Evolutionary conservation across 2,888 invertebrate species (phyloP), one percentile per base, ranked within the genome.

Genomic region (Microchrysa polita): DNA sequence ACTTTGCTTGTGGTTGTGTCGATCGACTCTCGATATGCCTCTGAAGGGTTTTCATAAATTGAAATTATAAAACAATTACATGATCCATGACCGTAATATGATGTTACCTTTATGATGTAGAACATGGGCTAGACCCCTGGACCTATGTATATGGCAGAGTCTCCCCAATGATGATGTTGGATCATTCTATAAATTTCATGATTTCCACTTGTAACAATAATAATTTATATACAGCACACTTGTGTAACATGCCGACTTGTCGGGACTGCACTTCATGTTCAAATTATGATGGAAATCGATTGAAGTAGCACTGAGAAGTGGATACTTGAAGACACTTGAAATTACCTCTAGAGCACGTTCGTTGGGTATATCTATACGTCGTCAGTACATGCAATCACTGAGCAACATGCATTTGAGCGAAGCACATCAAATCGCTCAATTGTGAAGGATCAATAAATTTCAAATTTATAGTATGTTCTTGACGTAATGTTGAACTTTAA

Each of bases 251-350:
- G 5, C 48, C 48, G 48, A 48, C 48, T 48, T n/a, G 2, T 4
- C 2, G 2, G 12, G 48, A 34, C 7, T 34, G 4, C 27, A 34
- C 27, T 34, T 9, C 22, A 10, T 59, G 59, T 10, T 1, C 10
- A 61, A 61, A 23, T 18, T 2, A 40, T 40, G 61, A 61, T 61
- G 34, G 40, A 61, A 61, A 61, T 18, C 40, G 40, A 61, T 61
- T 61, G 40, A 16, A 61, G 40, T 10, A 61, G 23, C 34, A 10
- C 42, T 42, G 7, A n/a, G n/a, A n/a, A 34, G 27, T 34, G 27
- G 7, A 12, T 48, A 48, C 40, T 40, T 61, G 61, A n/a, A 40
- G 12, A 22, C 40, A 34, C 61, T 61, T 40, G 40, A 61, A 61
- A 61, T 27, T 23, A 34, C 10, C 40, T 40, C 40, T 10, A 18